A percentile compares a stretch with the other conserved stretches of the same genome.
phyloP scores from a whole-genome alignment of 2,888 invertebrate genomes.

The Drosophila flavopinicola region DNA sequence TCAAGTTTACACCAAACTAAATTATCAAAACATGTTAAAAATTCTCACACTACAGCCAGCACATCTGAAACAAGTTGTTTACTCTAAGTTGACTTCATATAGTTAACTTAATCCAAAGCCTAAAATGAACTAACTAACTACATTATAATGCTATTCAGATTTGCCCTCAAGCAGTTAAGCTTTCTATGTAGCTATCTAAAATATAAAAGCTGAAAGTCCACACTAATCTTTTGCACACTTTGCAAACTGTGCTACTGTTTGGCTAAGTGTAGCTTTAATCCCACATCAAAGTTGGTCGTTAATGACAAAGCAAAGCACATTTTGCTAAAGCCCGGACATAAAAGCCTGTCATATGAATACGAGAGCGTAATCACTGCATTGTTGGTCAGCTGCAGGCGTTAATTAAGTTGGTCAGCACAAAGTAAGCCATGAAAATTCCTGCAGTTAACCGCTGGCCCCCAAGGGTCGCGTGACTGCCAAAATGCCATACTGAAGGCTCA shows the following conservation, averaged over 20 bases:
- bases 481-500: not conserved
- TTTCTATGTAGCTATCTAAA: too few relatives aligned
- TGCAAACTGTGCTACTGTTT: not conserved
- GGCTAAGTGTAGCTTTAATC: conserved; percentile 2
- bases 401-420: conserved; percentile 21
- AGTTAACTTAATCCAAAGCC: too few relatives aligned
- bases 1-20: too few relatives aligned
- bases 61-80: too few relatives aligned
- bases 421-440: conserved; percentile 6
- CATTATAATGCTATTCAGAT: too few relatives aligned
- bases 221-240: not conserved
- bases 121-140: too few relatives aligned
- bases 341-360: conserved; percentile 5
- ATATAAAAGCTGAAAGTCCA: too few relatives aligned
- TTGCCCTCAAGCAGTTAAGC: too few relatives aligned
- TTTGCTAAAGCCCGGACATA: not conserved
- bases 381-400: conserved; percentile 27
- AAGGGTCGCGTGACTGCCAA: not conserved
- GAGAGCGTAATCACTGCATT: conserved; percentile 15
- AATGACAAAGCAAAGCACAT: not conserved
- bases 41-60: too few relatives aligned
- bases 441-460: not conserved
- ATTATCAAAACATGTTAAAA: too few relatives aligned
- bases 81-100: too few relatives aligned
- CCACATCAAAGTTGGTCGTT: conserved; percentile 9